phyloP scores from a whole-genome alignment of 2,113 vertebrate genomes.

The Oceanites oceanicus region DNA sequence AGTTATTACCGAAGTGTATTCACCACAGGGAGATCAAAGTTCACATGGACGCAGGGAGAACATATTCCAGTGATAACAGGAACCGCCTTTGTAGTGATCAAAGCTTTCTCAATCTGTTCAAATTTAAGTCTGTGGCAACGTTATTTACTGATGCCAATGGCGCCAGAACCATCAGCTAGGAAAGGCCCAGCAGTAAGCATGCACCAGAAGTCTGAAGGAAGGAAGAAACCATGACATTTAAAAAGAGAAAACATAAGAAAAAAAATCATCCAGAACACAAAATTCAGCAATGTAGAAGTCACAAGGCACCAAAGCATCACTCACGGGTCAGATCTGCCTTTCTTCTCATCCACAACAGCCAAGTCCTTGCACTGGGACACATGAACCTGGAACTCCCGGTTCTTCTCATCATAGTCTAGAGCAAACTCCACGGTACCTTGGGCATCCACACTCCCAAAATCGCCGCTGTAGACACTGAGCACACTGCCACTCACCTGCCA shows the following conservation, averaged over 20 bases:
- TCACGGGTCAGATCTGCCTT: constrained; percentile 75
- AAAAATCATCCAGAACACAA: background rate
- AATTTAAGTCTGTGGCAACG: background rate
- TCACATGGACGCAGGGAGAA: background rate
- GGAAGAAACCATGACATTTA: background rate
- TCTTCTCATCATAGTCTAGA: constrained; percentile 75
- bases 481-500: constrained; percentile 74
- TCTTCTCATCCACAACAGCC: constrained; percentile 74
- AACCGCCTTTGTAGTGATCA: background rate
- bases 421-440: constrained; percentile 73
- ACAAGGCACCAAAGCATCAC: background rate
- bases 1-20: background rate
- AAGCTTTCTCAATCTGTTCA: background rate
- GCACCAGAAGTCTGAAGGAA: background rate
- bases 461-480: constrained; percentile 73
- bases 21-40: background rate
- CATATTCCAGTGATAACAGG: background rate
- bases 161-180: background rate
- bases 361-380: constrained; percentile 74
- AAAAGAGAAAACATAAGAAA: background rate
- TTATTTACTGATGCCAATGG: background rate
- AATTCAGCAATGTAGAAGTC: background rate
- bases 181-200: background rate
- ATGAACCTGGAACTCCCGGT: constrained; percentile 71
- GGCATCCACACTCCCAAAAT: constrained; percentile 74